phyloP scores from a whole-genome alignment of 2,888 invertebrate species.

The Drosophila differens region DNA sequence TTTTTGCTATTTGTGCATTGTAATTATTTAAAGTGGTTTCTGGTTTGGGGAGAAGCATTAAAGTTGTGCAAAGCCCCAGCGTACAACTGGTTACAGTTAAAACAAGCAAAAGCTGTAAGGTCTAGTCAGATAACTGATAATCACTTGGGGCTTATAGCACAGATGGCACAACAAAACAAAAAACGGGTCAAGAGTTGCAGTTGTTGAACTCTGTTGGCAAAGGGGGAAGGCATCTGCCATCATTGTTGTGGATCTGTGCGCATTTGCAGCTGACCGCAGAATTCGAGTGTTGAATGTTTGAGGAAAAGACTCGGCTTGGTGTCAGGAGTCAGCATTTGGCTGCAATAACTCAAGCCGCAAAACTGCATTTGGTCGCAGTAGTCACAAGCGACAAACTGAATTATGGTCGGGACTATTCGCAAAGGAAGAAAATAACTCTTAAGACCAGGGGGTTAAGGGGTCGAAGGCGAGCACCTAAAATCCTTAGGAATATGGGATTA shows the following conservation, averaged over 20 bases:
- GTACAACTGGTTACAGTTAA: not conserved
- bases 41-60: conserved; percentile 20
- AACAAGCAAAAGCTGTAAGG: conserved; percentile 5
- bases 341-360: conserved; percentile 60
- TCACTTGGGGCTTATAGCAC: conserved; percentile 22
- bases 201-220: conserved; percentile 11
- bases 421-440: not conserved
- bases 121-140: conserved; percentile 15
- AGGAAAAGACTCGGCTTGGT: conserved; percentile 31
- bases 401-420: conserved; percentile 27
- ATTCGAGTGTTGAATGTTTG: conserved; percentile 21
- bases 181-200: conserved; percentile 5
- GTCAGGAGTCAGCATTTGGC: conserved; percentile 52
- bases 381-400: conserved; percentile 63
- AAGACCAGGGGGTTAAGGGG: not conserved
- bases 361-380: conserved; percentile 58
- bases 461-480: not conserved
- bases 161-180: not conserved
- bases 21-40: conserved; percentile 77
- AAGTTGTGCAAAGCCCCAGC: conserved; percentile 20
- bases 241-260: not conserved
- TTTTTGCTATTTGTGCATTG: conserved; percentile 56
- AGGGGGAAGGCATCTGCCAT: no score
- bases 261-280: conserved; percentile 22
- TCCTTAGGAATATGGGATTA: not conserved